phyloP scores from a whole-genome alignment of 2,113 vertebrate species.

The Indicator indicator region DNA sequence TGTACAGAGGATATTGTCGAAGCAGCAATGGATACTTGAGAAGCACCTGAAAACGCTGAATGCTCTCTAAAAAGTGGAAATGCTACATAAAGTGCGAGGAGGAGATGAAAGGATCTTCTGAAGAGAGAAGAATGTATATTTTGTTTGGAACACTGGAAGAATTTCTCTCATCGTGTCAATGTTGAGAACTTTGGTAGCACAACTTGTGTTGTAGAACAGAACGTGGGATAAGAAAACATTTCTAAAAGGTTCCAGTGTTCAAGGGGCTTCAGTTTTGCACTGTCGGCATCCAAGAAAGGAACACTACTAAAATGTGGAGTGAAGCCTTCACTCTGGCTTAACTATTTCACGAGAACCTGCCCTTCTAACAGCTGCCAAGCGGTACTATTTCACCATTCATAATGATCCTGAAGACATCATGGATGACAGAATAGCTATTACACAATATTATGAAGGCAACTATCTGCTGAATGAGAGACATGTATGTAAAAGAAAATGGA shows the following conservation, averaged over 20 bases:
- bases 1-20: not conserved
- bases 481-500: not conserved
- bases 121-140: not conserved
- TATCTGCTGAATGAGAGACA: not conserved
- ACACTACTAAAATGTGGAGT: not conserved
- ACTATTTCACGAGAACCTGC: not conserved
- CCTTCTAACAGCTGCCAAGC: not conserved
- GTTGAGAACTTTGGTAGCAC: not conserved
- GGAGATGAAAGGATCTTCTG: conserved; percentile 1
- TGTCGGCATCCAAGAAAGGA: not conserved
- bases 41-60: not conserved
- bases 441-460: not conserved
- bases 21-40: not conserved
- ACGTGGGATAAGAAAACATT: not conserved
- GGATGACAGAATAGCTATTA: not conserved
- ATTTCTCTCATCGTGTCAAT: not conserved
- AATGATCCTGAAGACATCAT: not conserved
- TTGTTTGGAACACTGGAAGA: conserved; percentile 18
- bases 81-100: not conserved
- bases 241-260: not conserved
- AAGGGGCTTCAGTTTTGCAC: conserved; percentile 18
- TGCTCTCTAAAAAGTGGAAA: not conserved
- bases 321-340: not conserved
- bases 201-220: not conserved
- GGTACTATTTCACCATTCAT: not conserved